Evolutionary conservation across 2,113 vertebrate species (phyloP), one percentile per base, ranked within the genome.

Genomic region (Hemichromis elongatus): DNA sequence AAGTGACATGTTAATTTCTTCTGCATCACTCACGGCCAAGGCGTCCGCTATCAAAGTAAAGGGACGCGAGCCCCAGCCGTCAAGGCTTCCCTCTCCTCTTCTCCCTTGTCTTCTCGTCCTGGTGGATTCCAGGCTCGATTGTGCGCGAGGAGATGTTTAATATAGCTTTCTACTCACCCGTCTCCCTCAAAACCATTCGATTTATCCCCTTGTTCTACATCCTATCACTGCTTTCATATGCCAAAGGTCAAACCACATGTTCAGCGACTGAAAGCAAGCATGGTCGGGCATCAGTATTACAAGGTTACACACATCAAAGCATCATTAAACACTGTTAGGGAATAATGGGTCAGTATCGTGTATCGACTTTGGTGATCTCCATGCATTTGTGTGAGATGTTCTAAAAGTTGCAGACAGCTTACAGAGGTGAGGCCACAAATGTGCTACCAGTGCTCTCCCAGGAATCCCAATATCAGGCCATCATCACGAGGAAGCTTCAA

Each of bases 1-100:
- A 96, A 96, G 95, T 95, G 77, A 96, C 95, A 96, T 95, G 95
- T 96, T 97, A 94, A 96, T 97, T 97, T 96, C 94, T 96, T 92
- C 94, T 90, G 93, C 90, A 93, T 96, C 96, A 95, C 95, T 96
- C 96, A 96, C 93, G 85, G 88, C 88, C 92, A 80, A 88, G 89
- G 93, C 92, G 56, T 94, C 90, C 68, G 84, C 91, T 90, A 94
- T 94, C 94, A 95, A 86, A 95, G 92, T 86, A 93, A 92, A 91
- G 90, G 93, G 89, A 94, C 92, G 82, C 57, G 61, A 77, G 87
- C 82, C 75, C 70, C 80, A 86, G 79, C 89, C 85, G 84, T 92
- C 86, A 92, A 90, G 84, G 50, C 87, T 70, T 57, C 59, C 59
- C 80, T 84, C 47, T 40, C 57, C 30, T 73, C n/a, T 66, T 63